Conservation (phyloP, 2,888 invertebrate species). For the Eupithecia exiguata region DNA sequence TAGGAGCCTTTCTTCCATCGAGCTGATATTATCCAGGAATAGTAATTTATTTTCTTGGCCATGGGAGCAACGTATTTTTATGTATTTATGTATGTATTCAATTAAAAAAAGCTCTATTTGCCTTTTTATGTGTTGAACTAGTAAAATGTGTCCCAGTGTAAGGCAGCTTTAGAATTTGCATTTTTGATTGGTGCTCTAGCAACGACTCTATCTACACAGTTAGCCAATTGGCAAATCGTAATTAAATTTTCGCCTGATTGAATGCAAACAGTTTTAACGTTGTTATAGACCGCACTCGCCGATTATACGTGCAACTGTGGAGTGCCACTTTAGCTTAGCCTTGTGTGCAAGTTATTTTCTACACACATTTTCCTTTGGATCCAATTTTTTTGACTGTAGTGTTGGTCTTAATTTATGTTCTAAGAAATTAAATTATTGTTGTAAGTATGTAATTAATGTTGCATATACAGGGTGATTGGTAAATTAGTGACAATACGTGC, state of each 20-base stretch:
- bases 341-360: neutral
- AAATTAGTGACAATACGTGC: too few relatives aligned
- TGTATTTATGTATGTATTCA: too few relatives aligned
- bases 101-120: neutral
- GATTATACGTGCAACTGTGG: conserved; percentile 2
- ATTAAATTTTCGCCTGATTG: conserved; percentile 60
- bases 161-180: conserved; percentile 63
- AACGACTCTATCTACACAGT: conserved; percentile 57
- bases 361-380: neutral
- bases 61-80: too few relatives aligned
- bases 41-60: too few relatives aligned
- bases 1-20: too few relatives aligned
- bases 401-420: neutral
- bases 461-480: too few relatives aligned
- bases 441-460: too few relatives aligned
- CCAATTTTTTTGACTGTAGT: neutral
- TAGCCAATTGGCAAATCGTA: conserved; percentile 66
- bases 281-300: conserved; percentile 25
- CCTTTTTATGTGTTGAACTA: neutral
- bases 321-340: neutral
- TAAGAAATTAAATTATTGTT: too few relatives aligned
- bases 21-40: too few relatives aligned
- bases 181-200: conserved; percentile 74
- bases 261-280: conserved; percentile 44
- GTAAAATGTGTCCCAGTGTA: neutral